phyloP scores from a whole-genome alignment of 2,113 vertebrate species.

The Nipponia nippon region DNA sequence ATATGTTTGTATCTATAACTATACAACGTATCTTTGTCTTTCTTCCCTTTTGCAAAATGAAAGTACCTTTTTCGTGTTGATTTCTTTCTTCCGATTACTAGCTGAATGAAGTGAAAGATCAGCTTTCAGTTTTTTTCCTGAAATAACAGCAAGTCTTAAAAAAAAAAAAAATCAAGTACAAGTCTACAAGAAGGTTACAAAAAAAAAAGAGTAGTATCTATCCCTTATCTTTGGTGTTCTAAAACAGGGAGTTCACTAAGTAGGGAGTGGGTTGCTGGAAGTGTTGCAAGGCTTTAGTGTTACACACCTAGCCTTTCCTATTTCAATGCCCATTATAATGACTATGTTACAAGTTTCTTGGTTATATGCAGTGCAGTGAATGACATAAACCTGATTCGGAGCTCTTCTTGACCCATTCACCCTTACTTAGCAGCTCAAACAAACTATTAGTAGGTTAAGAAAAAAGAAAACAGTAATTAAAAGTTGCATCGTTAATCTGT shows the following conservation, averaged over 20 bases:
- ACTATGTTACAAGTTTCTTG: conserved; percentile 61
- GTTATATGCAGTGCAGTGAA: conserved; percentile 74
- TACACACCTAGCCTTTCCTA: conserved; percentile 62
- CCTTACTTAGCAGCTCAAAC: conserved; percentile 75
- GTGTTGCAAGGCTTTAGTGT: conserved; percentile 49
- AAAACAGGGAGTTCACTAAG: conserved; percentile 73
- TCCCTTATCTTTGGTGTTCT: conserved; percentile 85
- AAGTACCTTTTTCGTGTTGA: conserved; percentile 62
- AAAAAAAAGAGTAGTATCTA: conserved; percentile 63
- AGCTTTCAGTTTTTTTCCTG: conserved; percentile 65
- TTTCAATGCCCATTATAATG: conserved; percentile 70
- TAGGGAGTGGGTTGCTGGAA: conserved; percentile 60
- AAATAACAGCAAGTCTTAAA: conserved; percentile 67
- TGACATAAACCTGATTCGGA: conserved; percentile 71
- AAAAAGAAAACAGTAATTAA: conserved; percentile 76
- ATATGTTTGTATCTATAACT: conserved; percentile 53
- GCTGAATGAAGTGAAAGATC: conserved; percentile 69
- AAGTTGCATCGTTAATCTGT: conserved; percentile 81
- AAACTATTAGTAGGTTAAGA: conserved; percentile 82
- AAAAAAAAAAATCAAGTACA: conserved; percentile 69
- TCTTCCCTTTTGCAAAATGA: conserved; percentile 73
- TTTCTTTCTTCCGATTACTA: conserved; percentile 49
- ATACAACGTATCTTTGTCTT: conserved; percentile 64
- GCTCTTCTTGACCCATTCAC: conserved; percentile 71
- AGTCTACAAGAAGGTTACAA: conserved; percentile 72